phyloP scores from a whole-genome alignment of 2,113 vertebrate species.

The Globicephala melas region DNA sequence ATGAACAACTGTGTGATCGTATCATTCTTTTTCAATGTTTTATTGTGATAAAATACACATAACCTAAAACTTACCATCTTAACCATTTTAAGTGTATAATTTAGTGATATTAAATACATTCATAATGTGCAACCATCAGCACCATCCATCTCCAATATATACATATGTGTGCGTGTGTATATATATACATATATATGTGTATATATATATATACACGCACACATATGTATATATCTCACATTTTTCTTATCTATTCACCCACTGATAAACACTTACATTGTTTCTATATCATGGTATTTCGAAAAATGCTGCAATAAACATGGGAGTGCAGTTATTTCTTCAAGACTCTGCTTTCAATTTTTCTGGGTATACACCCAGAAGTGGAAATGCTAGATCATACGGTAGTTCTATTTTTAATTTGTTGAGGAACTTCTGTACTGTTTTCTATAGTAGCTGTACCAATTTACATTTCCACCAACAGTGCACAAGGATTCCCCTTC shows the following conservation, averaged over 20 bases:
- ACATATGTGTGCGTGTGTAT: fast-evolving
- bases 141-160: neutral
- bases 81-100: neutral
- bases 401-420: neutral
- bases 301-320: neutral
- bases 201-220: neutral
- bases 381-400: neutral
- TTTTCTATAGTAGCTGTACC: neutral
- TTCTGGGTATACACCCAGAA: neutral
- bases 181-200: too few relatives aligned
- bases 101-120: neutral
- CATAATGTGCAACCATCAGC: neutral
- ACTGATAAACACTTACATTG: neutral
- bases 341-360: neutral
- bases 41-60: neutral
- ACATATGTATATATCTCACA: neutral
- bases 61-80: neutral
- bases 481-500: neutral
- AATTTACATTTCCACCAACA: neutral
- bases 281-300: neutral
- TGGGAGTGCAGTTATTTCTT: neutral
- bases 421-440: neutral
- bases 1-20: neutral
- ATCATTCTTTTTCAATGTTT: neutral
- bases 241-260: neutral